phyloP scores from a whole-genome alignment of 2,888 invertebrate species.

The Dicyrtomina minuta region DNA sequence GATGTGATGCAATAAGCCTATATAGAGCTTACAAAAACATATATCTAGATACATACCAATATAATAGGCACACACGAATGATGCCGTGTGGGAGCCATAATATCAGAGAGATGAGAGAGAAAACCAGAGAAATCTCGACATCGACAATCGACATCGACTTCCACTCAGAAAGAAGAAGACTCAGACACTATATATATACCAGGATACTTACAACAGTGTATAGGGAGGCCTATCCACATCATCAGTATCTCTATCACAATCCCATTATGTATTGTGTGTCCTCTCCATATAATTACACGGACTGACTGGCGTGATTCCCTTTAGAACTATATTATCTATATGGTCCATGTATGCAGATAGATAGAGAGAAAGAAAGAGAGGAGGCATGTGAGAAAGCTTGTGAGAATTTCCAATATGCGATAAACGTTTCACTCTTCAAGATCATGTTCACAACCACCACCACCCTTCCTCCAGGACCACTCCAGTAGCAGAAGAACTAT shows the following conservation, averaged over 20 bases:
- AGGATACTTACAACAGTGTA: not conserved
- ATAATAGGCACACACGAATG: not conserved
- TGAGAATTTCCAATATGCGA: too few relatives aligned
- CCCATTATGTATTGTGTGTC: not conserved
- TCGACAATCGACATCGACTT: not conserved
- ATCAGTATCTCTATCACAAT: not conserved
- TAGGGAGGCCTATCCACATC: not conserved
- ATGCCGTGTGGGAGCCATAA: conserved; percentile 4
- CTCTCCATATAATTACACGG: not conserved
- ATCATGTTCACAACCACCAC: too few relatives aligned
- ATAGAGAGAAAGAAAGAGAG: too few relatives aligned
- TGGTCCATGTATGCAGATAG: too few relatives aligned
- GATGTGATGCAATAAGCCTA: not conserved
- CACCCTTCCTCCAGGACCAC: not conserved
- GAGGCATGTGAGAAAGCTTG: too few relatives aligned
- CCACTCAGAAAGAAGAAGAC: not conserved
- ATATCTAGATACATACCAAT: not conserved
- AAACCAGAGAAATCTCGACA: not conserved
- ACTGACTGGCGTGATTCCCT: too few relatives aligned
- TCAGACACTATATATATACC: not conserved
- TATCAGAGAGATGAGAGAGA: not conserved
- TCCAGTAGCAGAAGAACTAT: too few relatives aligned
- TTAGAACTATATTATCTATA: too few relatives aligned
- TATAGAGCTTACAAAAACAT: not conserved
- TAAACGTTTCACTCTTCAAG: too few relatives aligned